Evolutionary conservation across 2,888 invertebrate species (phyloP).

Genomic region (Carcina quercana): DNA sequence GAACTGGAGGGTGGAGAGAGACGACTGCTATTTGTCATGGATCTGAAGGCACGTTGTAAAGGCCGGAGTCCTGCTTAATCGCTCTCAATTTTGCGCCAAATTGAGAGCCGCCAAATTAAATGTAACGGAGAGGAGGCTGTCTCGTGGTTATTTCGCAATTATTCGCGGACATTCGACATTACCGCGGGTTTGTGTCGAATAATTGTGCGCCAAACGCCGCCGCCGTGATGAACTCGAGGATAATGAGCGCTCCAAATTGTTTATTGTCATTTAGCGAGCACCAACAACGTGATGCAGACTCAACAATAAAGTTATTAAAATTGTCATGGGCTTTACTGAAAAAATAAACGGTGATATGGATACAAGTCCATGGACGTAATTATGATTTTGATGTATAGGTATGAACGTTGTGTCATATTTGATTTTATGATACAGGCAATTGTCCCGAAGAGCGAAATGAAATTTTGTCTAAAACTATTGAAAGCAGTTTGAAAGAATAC

Average conservation of each 20-base stretch:
- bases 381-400: not conserved
- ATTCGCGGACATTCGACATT: slow-evolving; percentile 64
- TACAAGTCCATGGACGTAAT: slow-evolving; percentile 2
- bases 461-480: too few species aligned
- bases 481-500: too few species aligned
- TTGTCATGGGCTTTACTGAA: slow-evolving; percentile 36
- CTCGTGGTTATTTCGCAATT: slow-evolving; percentile 66
- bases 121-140: slow-evolving; percentile 51
- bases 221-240: slow-evolving; percentile 56
- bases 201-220: slow-evolving; percentile 53
- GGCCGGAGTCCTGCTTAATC: slow-evolving; percentile 30
- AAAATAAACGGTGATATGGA: slow-evolving; percentile 20
- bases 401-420: too few species aligned
- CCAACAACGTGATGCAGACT: slow-evolving; percentile 55
- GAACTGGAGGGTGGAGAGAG: slow-evolving; percentile 2
- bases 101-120: slow-evolving; percentile 60
- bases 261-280: slow-evolving; percentile 64
- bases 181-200: slow-evolving; percentile 58
- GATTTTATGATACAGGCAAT: too few species aligned
- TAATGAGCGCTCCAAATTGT: slow-evolving; percentile 67
- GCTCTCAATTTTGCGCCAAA: slow-evolving; percentile 37
- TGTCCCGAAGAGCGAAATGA: too few species aligned
- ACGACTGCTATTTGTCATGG: not conserved
- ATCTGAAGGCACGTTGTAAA: slow-evolving; percentile 18
- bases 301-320: slow-evolving; percentile 59